Percentiles rank a stretch among this genome's conserved stretches.
Conservation (phyloP, 1,140 invertebrate genomes). For the Caerostris darwini region DNA sequence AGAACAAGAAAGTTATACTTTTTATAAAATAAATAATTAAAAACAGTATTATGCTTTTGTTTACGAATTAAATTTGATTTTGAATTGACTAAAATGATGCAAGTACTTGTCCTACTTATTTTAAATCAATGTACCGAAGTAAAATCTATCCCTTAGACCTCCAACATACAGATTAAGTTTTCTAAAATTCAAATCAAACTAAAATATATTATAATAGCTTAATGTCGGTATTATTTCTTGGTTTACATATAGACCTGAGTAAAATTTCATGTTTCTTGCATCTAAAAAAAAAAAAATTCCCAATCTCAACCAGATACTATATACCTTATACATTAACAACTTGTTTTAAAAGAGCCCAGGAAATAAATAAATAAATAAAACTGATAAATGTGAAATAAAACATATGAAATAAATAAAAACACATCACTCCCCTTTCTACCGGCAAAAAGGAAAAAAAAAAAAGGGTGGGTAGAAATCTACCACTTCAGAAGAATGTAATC, state of each 20-base stretch:
- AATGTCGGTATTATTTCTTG: no score
- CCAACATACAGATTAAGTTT: no score
- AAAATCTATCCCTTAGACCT: no score
- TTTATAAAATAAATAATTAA: no score
- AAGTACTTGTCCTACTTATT: no score
- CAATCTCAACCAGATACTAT: neutral
- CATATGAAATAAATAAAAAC: slow-evolving; percentile 48
- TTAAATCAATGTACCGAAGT: no score
- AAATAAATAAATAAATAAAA: slow-evolving; percentile 28
- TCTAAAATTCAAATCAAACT: no score
- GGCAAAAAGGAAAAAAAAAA: neutral
- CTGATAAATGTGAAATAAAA: slow-evolving; percentile 43
- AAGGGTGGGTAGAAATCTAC: neutral
- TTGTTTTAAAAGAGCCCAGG: slow-evolving; percentile 26
- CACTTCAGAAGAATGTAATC: slow-evolving; percentile 73
- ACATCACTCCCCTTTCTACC: slow-evolving; percentile 7
- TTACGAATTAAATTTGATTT: no score
- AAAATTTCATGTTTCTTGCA: neutral
- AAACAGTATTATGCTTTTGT: no score
- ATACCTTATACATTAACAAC: slow-evolving; percentile 20
- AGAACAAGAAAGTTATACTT: no score
- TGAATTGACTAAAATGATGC: no score
- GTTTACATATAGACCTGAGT: neutral
- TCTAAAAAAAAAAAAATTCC: slow-evolving; percentile 21
- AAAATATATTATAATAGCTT: no score